phyloP scores from a whole-genome alignment of 2,797 vertebrate genomes.

The Syncerus caffer region DNA sequence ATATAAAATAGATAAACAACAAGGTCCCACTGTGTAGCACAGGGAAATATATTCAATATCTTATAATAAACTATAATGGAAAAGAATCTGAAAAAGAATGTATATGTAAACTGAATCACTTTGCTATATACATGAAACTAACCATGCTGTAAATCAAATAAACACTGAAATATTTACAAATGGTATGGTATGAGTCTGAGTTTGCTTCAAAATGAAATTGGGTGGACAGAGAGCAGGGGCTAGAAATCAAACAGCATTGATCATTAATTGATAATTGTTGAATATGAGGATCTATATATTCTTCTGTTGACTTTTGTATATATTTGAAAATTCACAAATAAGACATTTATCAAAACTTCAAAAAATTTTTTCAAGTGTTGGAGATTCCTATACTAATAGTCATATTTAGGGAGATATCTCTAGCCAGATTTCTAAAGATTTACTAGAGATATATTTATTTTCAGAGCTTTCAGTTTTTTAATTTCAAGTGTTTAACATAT shows the following conservation, averaged over 20 bases:
- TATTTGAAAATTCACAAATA: neutral
- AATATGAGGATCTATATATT: neutral
- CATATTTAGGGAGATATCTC: neutral
- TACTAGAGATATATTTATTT: slow-evolving; percentile 63
- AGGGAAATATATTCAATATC: neutral
- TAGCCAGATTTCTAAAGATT: slow-evolving; percentile 54
- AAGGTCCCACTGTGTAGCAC: neutral
- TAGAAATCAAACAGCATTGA: neutral
- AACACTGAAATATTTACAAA: neutral
- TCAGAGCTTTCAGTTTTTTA: slow-evolving; percentile 58
- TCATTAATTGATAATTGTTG: neutral
- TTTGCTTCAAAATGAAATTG: neutral
- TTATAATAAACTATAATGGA: neutral
- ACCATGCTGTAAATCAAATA: neutral
- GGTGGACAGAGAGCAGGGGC: neutral
- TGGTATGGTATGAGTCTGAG: neutral
- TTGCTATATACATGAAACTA: neutral
- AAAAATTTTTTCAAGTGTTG: neutral
- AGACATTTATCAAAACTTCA: neutral
- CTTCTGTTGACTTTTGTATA: neutral
- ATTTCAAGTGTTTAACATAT: slow-evolving; percentile 1
- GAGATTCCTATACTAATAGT: slow-evolving; percentile 22
- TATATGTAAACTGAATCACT: neutral
- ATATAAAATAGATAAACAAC: neutral
- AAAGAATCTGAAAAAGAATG: neutral